Base-by-base conservation (phyloP, 2,888 invertebrate species). In the Volucella inflata region DNA sequence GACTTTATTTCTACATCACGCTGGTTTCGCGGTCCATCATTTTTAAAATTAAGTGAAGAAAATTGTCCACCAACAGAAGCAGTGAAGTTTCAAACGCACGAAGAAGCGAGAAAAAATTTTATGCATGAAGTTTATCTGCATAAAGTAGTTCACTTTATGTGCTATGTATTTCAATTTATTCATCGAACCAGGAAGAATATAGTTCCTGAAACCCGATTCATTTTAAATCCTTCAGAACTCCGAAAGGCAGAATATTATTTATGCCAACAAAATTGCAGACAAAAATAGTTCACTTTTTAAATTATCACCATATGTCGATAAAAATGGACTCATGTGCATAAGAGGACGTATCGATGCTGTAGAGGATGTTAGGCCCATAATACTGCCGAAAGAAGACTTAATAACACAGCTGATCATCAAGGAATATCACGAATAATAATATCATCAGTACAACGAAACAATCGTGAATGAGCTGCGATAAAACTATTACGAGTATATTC, bases 401-500 rank as follows among this genome's bases (percentile, higher is more conserved):
- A n/a, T n/a, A n/a, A n/a, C n/a, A n/a, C n/a, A n/a, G n/a, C n/a
- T n/a, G n/a, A n/a, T n/a, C n/a, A n/a, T n/a, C n/a, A n/a, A n/a
- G n/a, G n/a, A n/a, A n/a, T n/a, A n/a, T n/a, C n/a, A n/a, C n/a
- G n/a, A n/a, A n/a, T n/a, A n/a, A n/a, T n/a, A n/a, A n/a, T n/a
- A n/a, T n/a, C 87, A 84, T 40, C 78, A 75, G 14, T 48, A 74
- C 4, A 71, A 72, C 14, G 76, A 77, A 11, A 65, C 65, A 17
- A 44, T 75, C 8, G 76, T 82, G 8, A 81, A 81, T 16, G 57
- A 81, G 67, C 68, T 82, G 9, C 30, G 83, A 8, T 74, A 78
- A 50, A 16, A 2, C 1, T 21, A 21, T 21, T 1, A 2, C 78
- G n/a, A 78, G 50, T 78, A 30, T 0, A 64, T 87, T 0, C 70